These are phyloP conservation scores for Theropithecus gelada DNA, from an alignment of 2,113 vertebrate species.

Conservation along the genomic window DNA sequence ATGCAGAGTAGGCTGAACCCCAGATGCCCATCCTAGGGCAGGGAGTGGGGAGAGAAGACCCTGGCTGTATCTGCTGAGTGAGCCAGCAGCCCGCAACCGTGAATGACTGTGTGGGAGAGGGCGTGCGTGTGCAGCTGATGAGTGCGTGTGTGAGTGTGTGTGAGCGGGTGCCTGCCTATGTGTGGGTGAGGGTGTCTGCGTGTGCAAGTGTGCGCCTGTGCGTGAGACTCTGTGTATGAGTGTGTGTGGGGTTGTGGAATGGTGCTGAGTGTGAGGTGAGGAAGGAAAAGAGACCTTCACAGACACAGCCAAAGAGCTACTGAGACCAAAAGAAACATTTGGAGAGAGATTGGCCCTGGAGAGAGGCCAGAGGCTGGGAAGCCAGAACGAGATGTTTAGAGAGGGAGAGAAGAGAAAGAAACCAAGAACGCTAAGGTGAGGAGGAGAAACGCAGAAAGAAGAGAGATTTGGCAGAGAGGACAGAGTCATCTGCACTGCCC, in stretches of 20 bases:
- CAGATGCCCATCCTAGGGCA: neutral
- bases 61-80: neutral
- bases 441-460: neutral
- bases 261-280: neutral
- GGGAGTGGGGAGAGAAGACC: neutral
- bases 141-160: neutral
- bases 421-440: accelerated
- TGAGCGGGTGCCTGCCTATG: neutral
- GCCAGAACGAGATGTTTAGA: neutral
- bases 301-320: neutral
- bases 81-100: neutral
- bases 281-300: neutral
- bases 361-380: no score
- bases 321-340: neutral
- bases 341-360: neutral
- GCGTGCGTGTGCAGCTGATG: neutral
- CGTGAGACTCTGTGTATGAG: neutral
- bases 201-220: neutral
- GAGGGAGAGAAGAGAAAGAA: neutral
- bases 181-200: neutral
- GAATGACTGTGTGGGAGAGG: accelerated
- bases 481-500: neutral
- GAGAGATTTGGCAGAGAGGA: neutral
- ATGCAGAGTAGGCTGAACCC: neutral
- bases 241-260: neutral